Percentiles rank a stretch among this genome's conserved stretches.
These are phyloP conservation scores for Cassiopea xamachana DNA, from an alignment of 30 jellyfish, hydroid and myxozoan species.

Conservation along the genomic window DNA sequence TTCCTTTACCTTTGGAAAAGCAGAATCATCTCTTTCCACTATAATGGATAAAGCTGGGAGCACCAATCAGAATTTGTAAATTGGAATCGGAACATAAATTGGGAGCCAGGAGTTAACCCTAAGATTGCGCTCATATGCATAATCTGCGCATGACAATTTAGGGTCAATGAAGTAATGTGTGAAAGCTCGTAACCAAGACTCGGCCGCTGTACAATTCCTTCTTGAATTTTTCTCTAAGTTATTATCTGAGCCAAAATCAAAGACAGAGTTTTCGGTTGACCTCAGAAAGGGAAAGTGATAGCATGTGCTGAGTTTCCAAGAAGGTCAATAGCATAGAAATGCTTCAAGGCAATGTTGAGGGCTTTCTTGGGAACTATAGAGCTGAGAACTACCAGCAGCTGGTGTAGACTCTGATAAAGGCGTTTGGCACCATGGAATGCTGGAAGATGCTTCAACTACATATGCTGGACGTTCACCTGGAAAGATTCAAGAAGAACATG, in stretches of 20 bases:
- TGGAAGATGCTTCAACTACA: neutral
- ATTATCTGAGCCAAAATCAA: neutral
- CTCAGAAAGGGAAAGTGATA: neutral
- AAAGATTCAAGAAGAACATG: slow-evolving; percentile 11
- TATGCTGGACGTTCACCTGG: slow-evolving; percentile 20
- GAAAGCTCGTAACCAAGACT: neutral
- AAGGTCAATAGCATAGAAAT: neutral
- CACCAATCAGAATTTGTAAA: neutral
- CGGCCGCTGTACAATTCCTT: neutral
- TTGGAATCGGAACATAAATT: neutral
- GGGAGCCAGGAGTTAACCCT: neutral
- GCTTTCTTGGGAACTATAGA: neutral
- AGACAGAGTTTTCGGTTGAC: neutral
- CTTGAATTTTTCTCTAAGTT: neutral
- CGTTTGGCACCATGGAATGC: slow-evolving; percentile 5
- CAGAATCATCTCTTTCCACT: neutral
- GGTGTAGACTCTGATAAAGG: slow-evolving; percentile 11
- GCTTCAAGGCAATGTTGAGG: neutral
- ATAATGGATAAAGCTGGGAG: neutral
- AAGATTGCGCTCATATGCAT: neutral
- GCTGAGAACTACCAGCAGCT: slow-evolving; percentile 11
- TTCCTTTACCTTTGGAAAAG: neutral
- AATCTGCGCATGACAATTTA: neutral
- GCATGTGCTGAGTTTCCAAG: neutral
- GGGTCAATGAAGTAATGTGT: neutral